Percentiles rank a stretch among this genome's conserved stretches.
Conservation (phyloP, 2,113 vertebrate genomes). For the Lamprologus ornatipinnis region DNA sequence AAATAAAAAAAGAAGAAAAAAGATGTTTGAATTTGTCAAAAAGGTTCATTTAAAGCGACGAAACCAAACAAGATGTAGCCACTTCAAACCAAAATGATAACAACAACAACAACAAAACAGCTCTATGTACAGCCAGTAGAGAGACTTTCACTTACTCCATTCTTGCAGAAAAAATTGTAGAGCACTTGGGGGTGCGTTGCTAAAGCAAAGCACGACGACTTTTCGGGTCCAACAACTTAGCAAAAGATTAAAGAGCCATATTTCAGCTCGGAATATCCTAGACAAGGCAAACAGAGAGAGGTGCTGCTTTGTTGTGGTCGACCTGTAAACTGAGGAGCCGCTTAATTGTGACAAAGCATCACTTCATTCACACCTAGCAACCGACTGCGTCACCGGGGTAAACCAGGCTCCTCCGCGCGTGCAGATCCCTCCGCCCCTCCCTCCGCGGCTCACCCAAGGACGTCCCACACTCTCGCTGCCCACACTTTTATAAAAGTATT, state of each 20-base stretch:
- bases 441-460: conserved; percentile 8
- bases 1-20: background rate
- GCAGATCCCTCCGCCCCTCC: conserved; percentile 33
- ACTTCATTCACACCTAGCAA: conserved; percentile 79
- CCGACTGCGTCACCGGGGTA: conserved; percentile 68
- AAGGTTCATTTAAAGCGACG: background rate
- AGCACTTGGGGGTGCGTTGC: conserved; percentile 74
- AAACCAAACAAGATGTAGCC: background rate
- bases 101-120: background rate
- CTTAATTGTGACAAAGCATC: conserved; percentile 67
- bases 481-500: background rate
- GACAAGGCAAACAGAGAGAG: conserved; percentile 24
- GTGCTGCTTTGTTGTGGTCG: conserved; percentile 71
- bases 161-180: conserved; percentile 67
- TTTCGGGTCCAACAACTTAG: conserved; percentile 24
- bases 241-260: conserved; percentile 70
- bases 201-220: conserved; percentile 74
- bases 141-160: conserved; percentile 75
- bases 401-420: background rate
- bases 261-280: conserved; percentile 56
- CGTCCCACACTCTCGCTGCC: background rate
- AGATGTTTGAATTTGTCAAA: background rate
- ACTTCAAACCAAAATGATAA: background rate
- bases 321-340: conserved; percentile 67
- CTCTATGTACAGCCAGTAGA: background rate